phyloP scores from a whole-genome alignment of 2,888 invertebrate genomes.

The Fragum whitleyi region DNA sequence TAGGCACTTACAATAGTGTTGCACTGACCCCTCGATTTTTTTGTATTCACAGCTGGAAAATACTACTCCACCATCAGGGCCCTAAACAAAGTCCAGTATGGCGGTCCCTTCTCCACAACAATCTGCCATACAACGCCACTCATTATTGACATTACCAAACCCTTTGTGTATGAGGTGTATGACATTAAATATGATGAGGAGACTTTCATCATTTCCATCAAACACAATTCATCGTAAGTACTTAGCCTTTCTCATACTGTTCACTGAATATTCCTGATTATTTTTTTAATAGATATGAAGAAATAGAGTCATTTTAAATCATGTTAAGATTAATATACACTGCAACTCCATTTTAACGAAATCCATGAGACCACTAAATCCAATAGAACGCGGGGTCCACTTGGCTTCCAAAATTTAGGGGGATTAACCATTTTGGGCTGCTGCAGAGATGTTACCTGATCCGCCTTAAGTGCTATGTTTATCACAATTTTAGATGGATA shows the following conservation, averaged over 20 bases:
- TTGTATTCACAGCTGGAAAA: constrained; percentile 70
- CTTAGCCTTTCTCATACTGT: neutral
- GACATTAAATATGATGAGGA: constrained; percentile 75
- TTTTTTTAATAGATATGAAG: neutral
- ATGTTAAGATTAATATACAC: neutral
- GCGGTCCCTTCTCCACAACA: constrained; percentile 74
- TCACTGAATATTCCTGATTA: neutral
- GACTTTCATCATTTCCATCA: constrained; percentile 57
- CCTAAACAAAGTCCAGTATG: constrained; percentile 76
- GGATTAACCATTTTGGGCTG: too few relatives aligned
- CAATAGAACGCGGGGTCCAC: too few relatives aligned
- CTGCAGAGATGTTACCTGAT: neutral
- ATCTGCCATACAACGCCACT: constrained; percentile 75
- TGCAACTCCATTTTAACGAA: too few relatives aligned
- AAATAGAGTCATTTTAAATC: neutral
- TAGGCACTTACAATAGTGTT: too few relatives aligned
- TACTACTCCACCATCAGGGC: constrained; percentile 75
- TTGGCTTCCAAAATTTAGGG: too few relatives aligned
- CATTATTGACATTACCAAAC: constrained; percentile 74
- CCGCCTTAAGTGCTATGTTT: too few relatives aligned
- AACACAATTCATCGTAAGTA: constrained; percentile 76
- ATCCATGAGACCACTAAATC: too few relatives aligned
- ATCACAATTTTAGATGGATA: too few relatives aligned
- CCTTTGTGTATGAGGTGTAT: constrained; percentile 73
- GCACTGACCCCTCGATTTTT: too few relatives aligned